Conservation (phyloP, 1,140 invertebrate genomes). For the Drosophila watanabei region DNA sequence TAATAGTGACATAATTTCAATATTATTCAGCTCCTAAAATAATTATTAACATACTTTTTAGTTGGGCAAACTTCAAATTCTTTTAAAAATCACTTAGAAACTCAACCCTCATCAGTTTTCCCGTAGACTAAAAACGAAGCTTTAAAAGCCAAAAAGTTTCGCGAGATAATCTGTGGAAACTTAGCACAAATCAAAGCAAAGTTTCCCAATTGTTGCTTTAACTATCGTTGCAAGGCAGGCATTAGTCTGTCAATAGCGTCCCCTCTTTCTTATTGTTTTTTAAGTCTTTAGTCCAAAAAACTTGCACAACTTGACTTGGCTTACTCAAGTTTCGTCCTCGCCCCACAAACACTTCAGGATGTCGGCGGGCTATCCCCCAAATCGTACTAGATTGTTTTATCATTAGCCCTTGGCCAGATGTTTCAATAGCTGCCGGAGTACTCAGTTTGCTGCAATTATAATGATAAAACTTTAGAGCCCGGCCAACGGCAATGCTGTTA, state of each 20-base stretch:
- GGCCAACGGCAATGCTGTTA: not conserved
- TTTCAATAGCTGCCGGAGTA: conserved; percentile 29
- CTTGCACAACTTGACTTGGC: not conserved
- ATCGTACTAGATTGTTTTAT: conserved; percentile 26
- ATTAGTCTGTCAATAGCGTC: conserved; percentile 6
- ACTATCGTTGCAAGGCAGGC: conserved; percentile 4
- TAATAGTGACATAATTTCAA: no score
- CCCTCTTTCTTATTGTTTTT: not conserved
- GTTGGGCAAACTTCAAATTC: not conserved
- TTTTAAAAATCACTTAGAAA: not conserved
- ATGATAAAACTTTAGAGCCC: conserved; percentile 45
- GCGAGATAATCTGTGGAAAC: not conserved
- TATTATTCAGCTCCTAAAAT: no score
- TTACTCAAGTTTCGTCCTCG: conserved; percentile 1
- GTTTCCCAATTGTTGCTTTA: conserved; percentile 3
- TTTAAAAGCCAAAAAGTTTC: conserved; percentile 2
- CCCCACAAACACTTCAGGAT: conserved; percentile 5
- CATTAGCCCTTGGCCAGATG: conserved; percentile 44
- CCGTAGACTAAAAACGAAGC: no score
- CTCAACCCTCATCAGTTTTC: not conserved
- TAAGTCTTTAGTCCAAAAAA: conserved; percentile 3
- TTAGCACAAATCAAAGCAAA: conserved; percentile 13
- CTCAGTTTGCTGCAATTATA: conserved; percentile 42
- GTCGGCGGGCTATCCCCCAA: not conserved
- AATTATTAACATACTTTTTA: no score